Evolutionary conservation across 2,888 invertebrate species (phyloP).

Genomic region (Protula sp.): DNA sequence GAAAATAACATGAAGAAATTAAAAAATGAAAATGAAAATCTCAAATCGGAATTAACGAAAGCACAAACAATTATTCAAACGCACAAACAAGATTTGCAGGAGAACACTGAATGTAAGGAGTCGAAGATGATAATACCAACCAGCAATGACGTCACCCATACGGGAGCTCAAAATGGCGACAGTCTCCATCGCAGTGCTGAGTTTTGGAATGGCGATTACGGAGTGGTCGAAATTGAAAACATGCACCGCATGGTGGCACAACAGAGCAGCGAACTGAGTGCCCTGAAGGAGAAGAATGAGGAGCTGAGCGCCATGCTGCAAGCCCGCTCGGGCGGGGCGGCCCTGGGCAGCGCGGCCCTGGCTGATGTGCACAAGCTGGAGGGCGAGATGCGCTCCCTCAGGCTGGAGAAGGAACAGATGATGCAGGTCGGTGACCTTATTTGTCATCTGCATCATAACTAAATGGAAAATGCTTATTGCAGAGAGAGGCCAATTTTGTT

Average conservation of each 20-base stretch:
- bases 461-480: too few species aligned
- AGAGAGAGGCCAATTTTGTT: too few species aligned
- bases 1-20: neutral
- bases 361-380: constrained; percentile 25
- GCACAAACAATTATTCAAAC: neutral
- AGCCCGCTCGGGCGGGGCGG: neutral
- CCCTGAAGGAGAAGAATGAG: neutral
- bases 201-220: too few species aligned
- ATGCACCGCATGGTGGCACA: neutral
- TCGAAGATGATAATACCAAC: neutral
- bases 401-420: constrained; percentile 51
- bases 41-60: too few species aligned
- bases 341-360: neutral
- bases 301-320: neutral
- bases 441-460: too few species aligned
- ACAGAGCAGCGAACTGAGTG: neutral
- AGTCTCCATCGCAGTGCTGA: too few species aligned
- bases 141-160: neutral
- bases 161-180: neutral
- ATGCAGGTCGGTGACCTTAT: too few species aligned
- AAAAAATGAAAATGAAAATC: too few species aligned
- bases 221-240: neutral
- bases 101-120: neutral
- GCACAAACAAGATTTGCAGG: neutral
- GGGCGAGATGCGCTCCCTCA: constrained; percentile 36